Base-by-base conservation (phyloP, 2,888 invertebrate species). In the Nasonovia ribisnigri region DNA sequence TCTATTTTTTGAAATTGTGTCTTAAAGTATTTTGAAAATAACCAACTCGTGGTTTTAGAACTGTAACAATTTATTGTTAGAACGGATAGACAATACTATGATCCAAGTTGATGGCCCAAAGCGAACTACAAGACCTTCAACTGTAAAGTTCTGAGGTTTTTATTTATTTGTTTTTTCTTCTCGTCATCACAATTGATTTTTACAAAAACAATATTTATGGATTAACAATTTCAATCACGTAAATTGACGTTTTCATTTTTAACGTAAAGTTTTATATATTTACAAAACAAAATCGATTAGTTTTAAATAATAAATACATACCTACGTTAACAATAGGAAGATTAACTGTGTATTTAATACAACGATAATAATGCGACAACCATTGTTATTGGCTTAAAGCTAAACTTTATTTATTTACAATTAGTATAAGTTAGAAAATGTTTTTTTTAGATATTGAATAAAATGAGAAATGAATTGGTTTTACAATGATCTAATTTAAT, bases 1-100 rank as follows among this genome's bases (percentile, higher is more conserved):
- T 60, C 57, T 86, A n/a, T 92, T 86, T 87, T 86, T 86, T 43
- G 84, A 86, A 54, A 91, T 57, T n/a, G 92, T n/a, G 51, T 67
- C 54, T 84, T 88, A 16, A 84, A 92, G 42, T 89, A 84, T 92
- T 88, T 77, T n/a, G 13, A 46, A 54, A 88, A 92, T 88, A 54
- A 88, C 51, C 10, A 42, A 51, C 67, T 88, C 16, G 57, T 26
- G 54, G 84, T 92, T 89, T 57, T 46, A 26, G 57, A 2, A 89
- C 48, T 57, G 13, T 46, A 88, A 90, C 89, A 54, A 60, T 77
- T 36, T 77, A 77, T 84, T 51, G 29, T 46, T 13, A 16, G n/a
- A 54, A 54, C 24, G 11, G 36, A n/a, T 26, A 36, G n/a, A 84
- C 46, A 84, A 48, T 13, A 54, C 87, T 48, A 60, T 36, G 88